phyloP scores from a whole-genome alignment of 1,140 invertebrate species.

The Radopholus similis region DNA sequence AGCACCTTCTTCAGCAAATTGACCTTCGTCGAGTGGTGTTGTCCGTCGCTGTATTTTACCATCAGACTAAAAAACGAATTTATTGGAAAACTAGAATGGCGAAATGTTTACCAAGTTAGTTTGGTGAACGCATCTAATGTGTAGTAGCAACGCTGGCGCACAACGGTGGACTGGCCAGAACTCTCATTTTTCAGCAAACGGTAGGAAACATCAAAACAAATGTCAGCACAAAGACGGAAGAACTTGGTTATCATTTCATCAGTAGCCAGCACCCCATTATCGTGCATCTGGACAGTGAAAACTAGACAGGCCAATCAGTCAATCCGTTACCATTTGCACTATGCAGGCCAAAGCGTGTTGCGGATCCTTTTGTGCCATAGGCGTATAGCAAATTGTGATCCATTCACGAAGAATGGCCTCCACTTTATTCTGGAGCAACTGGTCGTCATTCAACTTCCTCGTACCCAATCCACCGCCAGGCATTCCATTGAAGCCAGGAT shows the following conservation, averaged over 20 bases:
- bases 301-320: background rate
- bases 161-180: conserved; percentile 64
- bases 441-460: conserved; percentile 15
- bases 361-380: conserved; percentile 75
- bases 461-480: background rate
- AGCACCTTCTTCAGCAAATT: conserved; percentile 91
- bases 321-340: conserved; percentile 76
- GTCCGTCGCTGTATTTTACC: conserved; percentile 78
- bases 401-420: conserved; percentile 89
- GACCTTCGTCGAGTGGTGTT: conserved; percentile 85
- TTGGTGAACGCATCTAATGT: conserved; percentile 70
- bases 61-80: conserved; percentile 79
- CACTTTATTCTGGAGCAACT: conserved; percentile 82
- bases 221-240: conserved; percentile 90
- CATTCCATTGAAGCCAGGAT: background rate
- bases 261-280: conserved; percentile 85
- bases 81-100: background rate
- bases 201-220: conserved; percentile 92
- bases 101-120: conserved; percentile 36
- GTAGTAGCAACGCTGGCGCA: conserved; percentile 85
- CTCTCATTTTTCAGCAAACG: conserved; percentile 69
- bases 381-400: conserved; percentile 80
- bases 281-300: conserved; percentile 77
- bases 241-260: conserved; percentile 95
- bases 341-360: conserved; percentile 88